Evolutionary conservation across 2,888 invertebrate species (phyloP).

Genomic region (Itoplectis maculator): DNA sequence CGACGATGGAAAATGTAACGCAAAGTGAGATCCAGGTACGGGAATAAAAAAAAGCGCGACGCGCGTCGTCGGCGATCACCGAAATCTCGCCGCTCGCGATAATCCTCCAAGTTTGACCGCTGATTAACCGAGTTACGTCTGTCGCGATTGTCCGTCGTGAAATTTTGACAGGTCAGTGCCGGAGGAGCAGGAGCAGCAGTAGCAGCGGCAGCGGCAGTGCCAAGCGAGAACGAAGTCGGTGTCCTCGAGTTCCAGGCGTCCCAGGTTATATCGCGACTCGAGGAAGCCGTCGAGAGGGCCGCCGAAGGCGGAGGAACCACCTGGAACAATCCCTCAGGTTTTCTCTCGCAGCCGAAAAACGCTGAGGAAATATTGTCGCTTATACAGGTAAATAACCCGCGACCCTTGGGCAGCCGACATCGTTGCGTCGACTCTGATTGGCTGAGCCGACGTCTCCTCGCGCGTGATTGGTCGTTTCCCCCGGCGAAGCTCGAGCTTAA

Average conservation of each 20-base stretch:
- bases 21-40: conserved; percentile 80
- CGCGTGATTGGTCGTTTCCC: conserved; percentile 38
- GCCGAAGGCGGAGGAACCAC: conserved; percentile 83
- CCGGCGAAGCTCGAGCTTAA: neutral
- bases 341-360: conserved; percentile 86
- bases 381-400: conserved; percentile 83
- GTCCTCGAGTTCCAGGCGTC: conserved; percentile 90
- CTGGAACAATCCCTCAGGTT: conserved; percentile 86
- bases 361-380: conserved; percentile 85
- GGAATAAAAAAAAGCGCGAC: conserved; percentile 61
- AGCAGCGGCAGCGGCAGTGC: too few relatives aligned
- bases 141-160: too few relatives aligned
- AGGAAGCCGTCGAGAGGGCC: conserved; percentile 87
- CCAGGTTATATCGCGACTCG: conserved; percentile 89
- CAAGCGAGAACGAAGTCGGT: conserved; percentile 77
- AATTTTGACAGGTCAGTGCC: conserved; percentile 82
- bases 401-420: neutral
- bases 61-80: neutral
- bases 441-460: neutral
- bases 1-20: conserved; percentile 81
- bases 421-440: neutral
- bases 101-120: neutral
- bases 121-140: neutral
- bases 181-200: too few relatives aligned
- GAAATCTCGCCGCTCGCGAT: neutral